Conservation (phyloP, 2,113 vertebrate species). For the Charadrius vociferus region DNA sequence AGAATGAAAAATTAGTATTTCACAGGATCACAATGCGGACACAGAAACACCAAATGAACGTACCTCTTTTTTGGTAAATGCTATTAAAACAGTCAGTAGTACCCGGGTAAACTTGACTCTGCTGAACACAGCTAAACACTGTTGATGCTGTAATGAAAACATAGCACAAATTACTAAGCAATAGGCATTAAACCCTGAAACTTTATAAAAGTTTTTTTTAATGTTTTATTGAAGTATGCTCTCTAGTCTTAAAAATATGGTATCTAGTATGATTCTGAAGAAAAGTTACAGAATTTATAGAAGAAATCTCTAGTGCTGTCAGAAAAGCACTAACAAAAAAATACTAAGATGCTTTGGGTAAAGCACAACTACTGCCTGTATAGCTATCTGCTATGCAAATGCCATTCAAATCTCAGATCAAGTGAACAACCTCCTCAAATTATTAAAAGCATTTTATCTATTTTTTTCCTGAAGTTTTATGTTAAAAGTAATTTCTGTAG, state of each 20-base stretch:
- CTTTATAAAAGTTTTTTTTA: too few relatives aligned
- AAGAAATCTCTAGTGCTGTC: background rate
- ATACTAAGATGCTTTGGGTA: background rate
- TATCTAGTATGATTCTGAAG: background rate
- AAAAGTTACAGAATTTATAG: background rate
- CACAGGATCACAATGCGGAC: background rate
- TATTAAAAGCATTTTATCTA: background rate
- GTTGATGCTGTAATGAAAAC: conserved; percentile 84
- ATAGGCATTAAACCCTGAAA: background rate
- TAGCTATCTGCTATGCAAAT: background rate
- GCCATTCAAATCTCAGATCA: background rate
- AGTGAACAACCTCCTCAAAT: background rate
- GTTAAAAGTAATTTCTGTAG: conserved; percentile 13
- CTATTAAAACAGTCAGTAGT: conserved; percentile 89
- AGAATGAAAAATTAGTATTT: background rate
- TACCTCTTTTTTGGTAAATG: conserved; percentile 96
- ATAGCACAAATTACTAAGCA: background rate
- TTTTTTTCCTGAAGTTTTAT: conserved; percentile 23
- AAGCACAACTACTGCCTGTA: background rate
- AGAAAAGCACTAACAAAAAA: background rate
- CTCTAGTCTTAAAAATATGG: background rate
- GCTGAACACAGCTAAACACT: conserved; percentile 91
- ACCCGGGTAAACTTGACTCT: conserved; percentile 93
- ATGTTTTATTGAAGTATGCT: background rate
- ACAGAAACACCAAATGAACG: background rate